These are phyloP conservation scores for Anaspis maculata DNA, from an alignment of 2,888 invertebrate species.

Conservation along the genomic window DNA sequence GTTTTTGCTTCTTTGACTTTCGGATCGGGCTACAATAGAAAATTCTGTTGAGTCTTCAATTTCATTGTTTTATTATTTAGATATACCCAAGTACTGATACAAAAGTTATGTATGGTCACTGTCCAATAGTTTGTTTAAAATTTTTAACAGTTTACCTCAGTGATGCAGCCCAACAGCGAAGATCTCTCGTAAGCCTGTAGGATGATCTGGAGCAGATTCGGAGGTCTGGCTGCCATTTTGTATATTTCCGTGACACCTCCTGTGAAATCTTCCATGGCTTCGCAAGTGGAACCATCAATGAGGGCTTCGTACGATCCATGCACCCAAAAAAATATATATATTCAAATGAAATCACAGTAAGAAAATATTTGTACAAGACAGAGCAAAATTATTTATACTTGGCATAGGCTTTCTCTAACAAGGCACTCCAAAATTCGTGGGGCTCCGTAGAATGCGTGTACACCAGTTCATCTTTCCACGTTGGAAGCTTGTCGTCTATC, in stretches of 20 bases:
- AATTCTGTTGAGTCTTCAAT: too few species aligned
- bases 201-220: constrained; percentile 80
- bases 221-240: constrained; percentile 73
- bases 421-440: constrained; percentile 94
- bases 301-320: constrained; percentile 96
- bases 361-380: constrained; percentile 3
- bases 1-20: constrained; percentile 72
- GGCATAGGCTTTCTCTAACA: constrained; percentile 92
- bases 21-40: constrained; percentile 84
- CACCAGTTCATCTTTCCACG: constrained; percentile 71
- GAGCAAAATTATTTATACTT: constrained; percentile 54
- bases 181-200: constrained; percentile 84
- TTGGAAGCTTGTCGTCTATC: constrained; percentile 86
- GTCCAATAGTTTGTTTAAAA: too few species aligned
- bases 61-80: too few species aligned
- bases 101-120: too few species aligned
- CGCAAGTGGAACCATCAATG: constrained; percentile 94
- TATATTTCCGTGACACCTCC: constrained; percentile 92
- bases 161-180: constrained; percentile 92
- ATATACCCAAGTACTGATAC: too few species aligned
- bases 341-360: too few species aligned
- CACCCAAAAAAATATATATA: too few species aligned
- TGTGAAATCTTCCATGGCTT: constrained; percentile 99
- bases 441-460: constrained; percentile 81
- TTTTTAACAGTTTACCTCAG: constrained; percentile 56